Percentiles rank a stretch among this genome's conserved stretches.
Evolutionary conservation across 2,113 vertebrate species (phyloP).

Genomic region (Python bivittatus): DNA sequence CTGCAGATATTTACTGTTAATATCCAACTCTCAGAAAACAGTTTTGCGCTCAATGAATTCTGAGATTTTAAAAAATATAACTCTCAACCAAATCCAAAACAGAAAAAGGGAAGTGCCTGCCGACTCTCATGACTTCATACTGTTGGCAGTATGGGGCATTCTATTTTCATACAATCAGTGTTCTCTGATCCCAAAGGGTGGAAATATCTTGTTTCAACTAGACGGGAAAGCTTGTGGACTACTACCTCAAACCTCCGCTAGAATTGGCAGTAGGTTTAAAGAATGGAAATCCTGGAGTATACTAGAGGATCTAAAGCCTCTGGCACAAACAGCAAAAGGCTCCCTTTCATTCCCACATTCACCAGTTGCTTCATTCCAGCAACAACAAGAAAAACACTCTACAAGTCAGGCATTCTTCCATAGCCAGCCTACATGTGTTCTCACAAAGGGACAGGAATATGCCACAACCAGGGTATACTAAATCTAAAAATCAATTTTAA

Average conservation of each 20-base stretch:
- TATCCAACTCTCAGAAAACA: background rate
- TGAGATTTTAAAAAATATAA: background rate
- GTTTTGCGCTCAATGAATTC: background rate
- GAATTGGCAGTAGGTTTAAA: background rate
- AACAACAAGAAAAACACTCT: background rate
- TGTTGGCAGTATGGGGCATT: background rate
- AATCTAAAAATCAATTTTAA: background rate
- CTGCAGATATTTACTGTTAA: background rate
- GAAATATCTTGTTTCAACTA: background rate
- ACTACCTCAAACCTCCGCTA: background rate
- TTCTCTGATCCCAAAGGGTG: no score
- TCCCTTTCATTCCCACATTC: background rate
- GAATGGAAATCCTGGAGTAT: background rate
- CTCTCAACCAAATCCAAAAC: background rate
- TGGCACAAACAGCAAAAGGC: background rate
- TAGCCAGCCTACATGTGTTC: background rate
- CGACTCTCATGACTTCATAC: background rate
- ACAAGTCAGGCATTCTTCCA: background rate
- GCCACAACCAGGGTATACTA: background rate
- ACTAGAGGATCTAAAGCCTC: background rate
- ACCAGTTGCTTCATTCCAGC: background rate
- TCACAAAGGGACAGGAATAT: background rate
- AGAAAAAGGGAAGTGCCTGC: background rate
- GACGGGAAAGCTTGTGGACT: background rate
- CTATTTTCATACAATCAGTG: background rate